Percentiles rank a stretch among this genome's conserved stretches.
phyloP scores from a whole-genome alignment of 2,888 invertebrate genomes.

The Patella depressa region DNA sequence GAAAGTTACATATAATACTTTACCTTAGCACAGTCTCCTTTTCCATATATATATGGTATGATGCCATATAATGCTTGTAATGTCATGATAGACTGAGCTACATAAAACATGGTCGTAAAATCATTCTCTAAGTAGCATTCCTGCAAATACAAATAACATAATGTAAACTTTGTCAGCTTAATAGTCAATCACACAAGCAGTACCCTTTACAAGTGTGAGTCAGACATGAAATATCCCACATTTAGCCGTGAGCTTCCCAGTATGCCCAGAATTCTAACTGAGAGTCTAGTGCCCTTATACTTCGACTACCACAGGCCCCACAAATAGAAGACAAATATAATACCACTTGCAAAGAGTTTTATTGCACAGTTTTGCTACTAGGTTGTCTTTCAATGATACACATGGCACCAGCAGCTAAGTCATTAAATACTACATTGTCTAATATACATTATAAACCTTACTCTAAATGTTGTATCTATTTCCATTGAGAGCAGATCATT shows the following conservation, averaged over 20 bases:
- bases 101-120: constrained; percentile 87
- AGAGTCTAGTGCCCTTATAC: too few species aligned
- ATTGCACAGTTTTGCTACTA: too few species aligned
- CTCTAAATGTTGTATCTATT: constrained; percentile 78
- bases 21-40: constrained; percentile 85
- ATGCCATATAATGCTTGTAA: constrained; percentile 91
- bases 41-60: constrained; percentile 90
- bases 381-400: too few species aligned
- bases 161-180: too few species aligned
- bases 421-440: background rate
- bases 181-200: too few species aligned
- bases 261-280: too few species aligned
- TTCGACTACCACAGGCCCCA: too few species aligned
- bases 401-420: background rate
- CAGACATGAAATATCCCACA: too few species aligned
- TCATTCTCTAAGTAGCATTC: constrained; percentile 92
- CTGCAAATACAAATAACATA: constrained; percentile 66
- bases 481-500: constrained; percentile 95
- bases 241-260: too few species aligned
- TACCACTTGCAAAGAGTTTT: too few species aligned
- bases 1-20: background rate
- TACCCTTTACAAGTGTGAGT: too few species aligned
- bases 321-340: too few species aligned
- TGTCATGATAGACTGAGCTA: constrained; percentile 87
- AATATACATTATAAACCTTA: constrained; percentile 35